Evolutionary conservation across 2,888 invertebrate genomes (phyloP), one percentile per base, ranked within the genome.

Genomic region (Lepidocyrtinus sp.): DNA sequence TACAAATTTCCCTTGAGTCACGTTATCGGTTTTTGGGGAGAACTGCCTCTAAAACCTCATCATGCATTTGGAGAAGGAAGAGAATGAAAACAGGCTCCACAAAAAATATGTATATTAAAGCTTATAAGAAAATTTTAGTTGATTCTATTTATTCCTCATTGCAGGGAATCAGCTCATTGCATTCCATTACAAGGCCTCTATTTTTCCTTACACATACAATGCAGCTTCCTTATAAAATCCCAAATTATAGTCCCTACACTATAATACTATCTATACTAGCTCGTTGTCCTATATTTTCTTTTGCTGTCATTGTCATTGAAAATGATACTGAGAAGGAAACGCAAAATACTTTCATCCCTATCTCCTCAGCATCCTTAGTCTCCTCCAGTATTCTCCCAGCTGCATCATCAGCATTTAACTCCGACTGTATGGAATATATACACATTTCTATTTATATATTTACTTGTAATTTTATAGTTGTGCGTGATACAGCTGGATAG

Each of bases 1-100:
- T 81, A 74, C 76, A 79, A 83, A 83, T 83, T 83, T 83, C 83
- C 83, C 83, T 67, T 62, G 83, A 83, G 83, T 74, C 81, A 83
- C 81, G 81, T 83, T 82, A 83, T 83, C 79, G 83, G 79, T 74
- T 82, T 83, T 74, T 45, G 72, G 71, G 71, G 64, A 78, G 69
- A 73, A 72, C 69, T 61, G 73, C 64, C 67, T 71, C 25, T 22
- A 36, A 46, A 69, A 62, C 78, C 22, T 78, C 59, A 55, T 65
- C 78, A 72, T 72, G n/a, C 22, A 71, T 36, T 46, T 7, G 15
- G 24, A 24, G 22, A 3, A 15, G 17, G 65, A 26, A n/a, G 65
- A 25, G 25, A 17, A 12, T 65, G 17, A 5, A 17, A 59, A 9
- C 7, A 19, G 21, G 21, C 21, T 62, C 22, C 21, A 59, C 59